These are phyloP conservation scores for Toxotes lorentzi DNA, from an alignment of 2,797 vertebrate species.

Conservation along the genomic window DNA sequence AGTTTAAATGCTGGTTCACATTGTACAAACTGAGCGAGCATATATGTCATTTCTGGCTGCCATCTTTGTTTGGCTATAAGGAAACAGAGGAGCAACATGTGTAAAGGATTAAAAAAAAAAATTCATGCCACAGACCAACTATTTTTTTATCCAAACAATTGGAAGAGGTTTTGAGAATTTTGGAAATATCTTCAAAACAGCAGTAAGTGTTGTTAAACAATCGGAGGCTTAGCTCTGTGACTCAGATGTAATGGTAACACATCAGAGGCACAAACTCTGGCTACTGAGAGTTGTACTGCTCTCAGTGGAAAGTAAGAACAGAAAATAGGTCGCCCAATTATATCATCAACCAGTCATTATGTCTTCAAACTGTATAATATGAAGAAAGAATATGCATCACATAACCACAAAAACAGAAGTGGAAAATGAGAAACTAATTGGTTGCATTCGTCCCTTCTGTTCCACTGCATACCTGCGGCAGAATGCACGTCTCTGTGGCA, in stretches of 20 bases:
- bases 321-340: slow-evolving; percentile 27
- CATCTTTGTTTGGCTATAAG: not conserved
- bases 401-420: not conserved
- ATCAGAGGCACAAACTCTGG: not conserved
- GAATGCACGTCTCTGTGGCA: slow-evolving; percentile 55
- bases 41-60: not conserved
- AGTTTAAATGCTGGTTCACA: not conserved
- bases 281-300: not conserved
- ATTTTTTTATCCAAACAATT: not conserved
- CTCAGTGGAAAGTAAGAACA: slow-evolving; percentile 2
- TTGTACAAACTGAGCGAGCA: too few relatives aligned
- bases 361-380: not conserved
- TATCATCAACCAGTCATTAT: not conserved
- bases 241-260: not conserved
- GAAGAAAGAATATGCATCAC: not conserved
- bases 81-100: not conserved
- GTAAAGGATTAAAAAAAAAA: not conserved
- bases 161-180: too few relatives aligned
- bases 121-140: not conserved
- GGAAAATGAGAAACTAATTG: not conserved
- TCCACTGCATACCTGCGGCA: slow-evolving; percentile 66
- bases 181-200: not conserved
- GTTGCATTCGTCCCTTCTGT: slow-evolving; percentile 25
- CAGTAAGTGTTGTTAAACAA: not conserved
- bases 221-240: not conserved